phyloP scores from a whole-genome alignment of 2,888 invertebrate species.

The Parapristionchus giblindavisi region DNA sequence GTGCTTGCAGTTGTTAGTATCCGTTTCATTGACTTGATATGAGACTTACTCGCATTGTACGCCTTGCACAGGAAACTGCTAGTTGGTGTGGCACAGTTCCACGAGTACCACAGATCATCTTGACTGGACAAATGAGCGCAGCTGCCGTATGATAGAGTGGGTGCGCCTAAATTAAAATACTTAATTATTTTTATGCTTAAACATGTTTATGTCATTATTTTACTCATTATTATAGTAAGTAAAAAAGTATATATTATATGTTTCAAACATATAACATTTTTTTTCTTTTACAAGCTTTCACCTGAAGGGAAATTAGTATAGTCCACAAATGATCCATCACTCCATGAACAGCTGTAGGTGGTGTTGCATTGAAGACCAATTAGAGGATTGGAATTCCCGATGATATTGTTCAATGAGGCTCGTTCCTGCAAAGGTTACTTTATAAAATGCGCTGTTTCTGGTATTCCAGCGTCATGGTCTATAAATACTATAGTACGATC shows the following conservation, averaged over 20 bases:
- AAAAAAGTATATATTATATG: neutral
- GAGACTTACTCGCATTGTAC: too few relatives aligned
- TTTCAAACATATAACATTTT: neutral
- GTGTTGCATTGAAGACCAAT: slow-evolving; percentile 22
- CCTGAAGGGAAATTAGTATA: slow-evolving; percentile 25
- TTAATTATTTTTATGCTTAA: neutral
- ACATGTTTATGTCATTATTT: neutral
- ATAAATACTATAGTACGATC: neutral
- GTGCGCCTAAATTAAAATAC: neutral
- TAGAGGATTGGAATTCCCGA: neutral
- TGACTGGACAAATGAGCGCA: slow-evolving; percentile 11
- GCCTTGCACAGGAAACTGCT: slow-evolving; percentile 21
- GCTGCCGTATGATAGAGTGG: slow-evolving; percentile 21
- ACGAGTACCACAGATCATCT: slow-evolving; percentile 26
- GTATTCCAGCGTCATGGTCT: neutral
- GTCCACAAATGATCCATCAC: slow-evolving; percentile 14
- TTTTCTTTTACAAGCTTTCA: neutral
- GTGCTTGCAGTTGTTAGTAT: too few relatives aligned
- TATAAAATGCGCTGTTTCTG: neutral
- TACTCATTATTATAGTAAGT: neutral
- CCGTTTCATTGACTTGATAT: too few relatives aligned
- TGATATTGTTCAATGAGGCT: neutral
- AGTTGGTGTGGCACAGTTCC: slow-evolving; percentile 24
- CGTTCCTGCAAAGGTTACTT: neutral
- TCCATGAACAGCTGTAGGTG: slow-evolving; percentile 4